Conservation (phyloP, 2,113 vertebrate species). For the Ariopsis seemanni region DNA sequence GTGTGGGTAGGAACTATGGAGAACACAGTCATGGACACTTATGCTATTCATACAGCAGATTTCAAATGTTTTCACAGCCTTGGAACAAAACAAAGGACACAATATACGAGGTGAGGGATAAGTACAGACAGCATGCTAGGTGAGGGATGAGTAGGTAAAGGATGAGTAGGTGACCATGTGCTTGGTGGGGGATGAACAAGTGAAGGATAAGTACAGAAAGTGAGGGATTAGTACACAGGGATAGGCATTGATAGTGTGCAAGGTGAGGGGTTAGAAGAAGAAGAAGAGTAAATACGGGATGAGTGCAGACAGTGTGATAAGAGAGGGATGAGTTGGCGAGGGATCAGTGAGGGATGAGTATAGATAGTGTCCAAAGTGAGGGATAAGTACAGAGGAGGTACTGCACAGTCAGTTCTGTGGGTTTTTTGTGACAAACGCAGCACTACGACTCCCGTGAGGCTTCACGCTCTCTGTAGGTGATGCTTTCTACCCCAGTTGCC, state of each 20-base stretch:
- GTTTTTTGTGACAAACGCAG: conserved; percentile 24
- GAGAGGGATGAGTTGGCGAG: neutral
- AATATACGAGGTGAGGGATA: neutral
- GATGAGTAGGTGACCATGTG: neutral
- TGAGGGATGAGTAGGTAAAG: neutral
- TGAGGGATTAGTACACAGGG: neutral
- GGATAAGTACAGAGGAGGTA: neutral
- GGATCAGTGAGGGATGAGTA: neutral
- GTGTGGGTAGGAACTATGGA: conserved; percentile 52
- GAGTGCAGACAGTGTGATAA: too few species aligned
- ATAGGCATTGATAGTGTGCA: too few species aligned
- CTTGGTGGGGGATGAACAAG: neutral
- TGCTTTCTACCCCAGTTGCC: conserved; percentile 36
- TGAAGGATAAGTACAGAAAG: neutral
- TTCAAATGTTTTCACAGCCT: neutral
- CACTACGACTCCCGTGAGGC: conserved; percentile 44
- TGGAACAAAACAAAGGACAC: neutral
- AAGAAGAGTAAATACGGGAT: too few species aligned
- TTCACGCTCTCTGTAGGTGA: conserved; percentile 38
- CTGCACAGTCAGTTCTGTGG: neutral
- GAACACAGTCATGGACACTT: neutral
- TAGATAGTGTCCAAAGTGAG: neutral
- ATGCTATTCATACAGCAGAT: neutral
- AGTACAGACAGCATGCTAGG: neutral
- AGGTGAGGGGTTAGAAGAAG: too few species aligned